Conservation (phyloP, 1,140 invertebrate species). For the Drosophila nigromelanica region DNA sequence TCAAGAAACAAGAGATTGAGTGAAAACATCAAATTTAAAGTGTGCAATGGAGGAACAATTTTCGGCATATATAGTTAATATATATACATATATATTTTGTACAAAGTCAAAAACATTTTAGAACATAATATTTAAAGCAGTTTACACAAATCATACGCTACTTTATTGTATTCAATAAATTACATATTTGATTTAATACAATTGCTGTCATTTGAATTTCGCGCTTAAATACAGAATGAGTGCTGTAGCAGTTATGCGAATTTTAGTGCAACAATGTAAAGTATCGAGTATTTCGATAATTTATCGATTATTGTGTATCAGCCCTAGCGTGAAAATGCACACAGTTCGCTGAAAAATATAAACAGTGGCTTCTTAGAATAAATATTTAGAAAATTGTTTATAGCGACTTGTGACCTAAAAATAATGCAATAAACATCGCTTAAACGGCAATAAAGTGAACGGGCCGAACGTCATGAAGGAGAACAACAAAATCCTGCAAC, state of each 20-base stretch:
- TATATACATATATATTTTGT: slow-evolving; percentile 69
- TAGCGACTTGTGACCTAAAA: neutral
- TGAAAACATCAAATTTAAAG: slow-evolving; percentile 63
- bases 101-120: slow-evolving; percentile 78
- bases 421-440: slow-evolving; percentile 7
- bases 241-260: neutral
- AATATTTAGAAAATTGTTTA: slow-evolving; percentile 10
- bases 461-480: slow-evolving; percentile 61
- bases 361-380: slow-evolving; percentile 17
- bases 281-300: neutral
- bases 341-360: slow-evolving; percentile 11
- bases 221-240: neutral
- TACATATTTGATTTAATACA: slow-evolving; percentile 61
- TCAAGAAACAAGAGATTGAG: slow-evolving; percentile 52
- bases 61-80: slow-evolving; percentile 73
- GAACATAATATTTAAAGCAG: slow-evolving; percentile 64
- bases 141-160: slow-evolving; percentile 77
- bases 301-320: slow-evolving; percentile 1
- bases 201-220: slow-evolving; percentile 15
- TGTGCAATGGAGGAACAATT: slow-evolving; percentile 76
- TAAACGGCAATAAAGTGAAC: neutral
- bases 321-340: slow-evolving; percentile 8
- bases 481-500: slow-evolving; percentile 74
- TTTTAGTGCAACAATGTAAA: neutral
- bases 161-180: slow-evolving; percentile 82